phyloP scores from a whole-genome alignment of 2,113 vertebrate genomes.

The Cardinalis cardinalis region DNA sequence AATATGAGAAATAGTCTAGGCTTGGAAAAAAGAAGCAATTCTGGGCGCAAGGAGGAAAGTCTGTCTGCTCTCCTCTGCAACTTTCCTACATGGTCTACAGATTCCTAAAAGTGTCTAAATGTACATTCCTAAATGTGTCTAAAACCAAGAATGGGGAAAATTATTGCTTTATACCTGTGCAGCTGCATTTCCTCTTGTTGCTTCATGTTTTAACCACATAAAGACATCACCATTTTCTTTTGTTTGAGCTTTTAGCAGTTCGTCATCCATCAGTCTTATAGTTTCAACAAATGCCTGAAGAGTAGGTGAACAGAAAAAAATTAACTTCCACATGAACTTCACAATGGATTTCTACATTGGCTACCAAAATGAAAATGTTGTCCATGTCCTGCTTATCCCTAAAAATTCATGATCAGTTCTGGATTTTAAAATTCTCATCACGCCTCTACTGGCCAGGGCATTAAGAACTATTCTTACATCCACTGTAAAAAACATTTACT shows the following conservation, averaged over 20 bases:
- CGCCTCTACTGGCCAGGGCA: not conserved
- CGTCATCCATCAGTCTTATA: conserved; percentile 79
- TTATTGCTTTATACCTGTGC: conserved; percentile 77
- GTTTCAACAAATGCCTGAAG: conserved; percentile 80
- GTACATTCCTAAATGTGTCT: not conserved
- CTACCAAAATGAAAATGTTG: not conserved
- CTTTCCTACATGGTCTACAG: not conserved
- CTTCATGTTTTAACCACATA: conserved; percentile 85
- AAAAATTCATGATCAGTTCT: not conserved
- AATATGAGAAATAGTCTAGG: not conserved
- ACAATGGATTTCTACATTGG: not conserved
- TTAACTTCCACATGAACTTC: not conserved
- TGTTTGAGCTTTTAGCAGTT: conserved; percentile 76
- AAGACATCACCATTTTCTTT: conserved; percentile 80
- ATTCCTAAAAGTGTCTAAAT: not conserved
- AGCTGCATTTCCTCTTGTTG: conserved; percentile 80
- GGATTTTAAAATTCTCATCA: not conserved
- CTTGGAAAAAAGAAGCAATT: not conserved
- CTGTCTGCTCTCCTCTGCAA: not conserved
- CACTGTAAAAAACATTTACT: not conserved
- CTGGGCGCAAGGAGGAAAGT: not conserved
- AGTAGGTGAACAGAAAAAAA: not conserved
- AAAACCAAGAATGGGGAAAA: not conserved
- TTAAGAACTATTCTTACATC: not conserved
- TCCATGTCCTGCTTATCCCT: not conserved